Conservation (phyloP, 2,113 vertebrate species). For the Calypte anna region DNA sequence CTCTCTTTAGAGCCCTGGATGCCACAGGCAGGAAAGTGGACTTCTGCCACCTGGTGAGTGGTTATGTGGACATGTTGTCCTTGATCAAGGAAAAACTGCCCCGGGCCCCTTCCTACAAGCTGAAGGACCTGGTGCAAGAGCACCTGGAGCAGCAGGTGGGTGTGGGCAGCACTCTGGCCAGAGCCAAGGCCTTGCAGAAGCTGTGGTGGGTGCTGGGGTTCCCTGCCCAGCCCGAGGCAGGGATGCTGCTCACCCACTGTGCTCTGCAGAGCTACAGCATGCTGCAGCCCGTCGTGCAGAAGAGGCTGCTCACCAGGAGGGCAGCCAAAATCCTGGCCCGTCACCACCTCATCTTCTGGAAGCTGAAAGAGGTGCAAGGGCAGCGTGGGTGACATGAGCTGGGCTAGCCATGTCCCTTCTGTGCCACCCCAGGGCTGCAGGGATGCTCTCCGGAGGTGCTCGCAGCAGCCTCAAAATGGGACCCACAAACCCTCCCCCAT, state of each 20-base stretch:
- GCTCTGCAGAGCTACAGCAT: conserved; percentile 53
- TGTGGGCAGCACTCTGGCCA: background rate
- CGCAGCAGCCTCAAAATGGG: background rate
- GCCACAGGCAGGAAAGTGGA: conserved; percentile 14
- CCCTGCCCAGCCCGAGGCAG: accelerated
- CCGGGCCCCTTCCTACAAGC: conserved; percentile 19
- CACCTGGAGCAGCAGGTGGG: conserved; percentile 23
- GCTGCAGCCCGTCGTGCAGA: conserved; percentile 39
- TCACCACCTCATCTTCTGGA: conserved; percentile 18
- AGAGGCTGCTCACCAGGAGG: background rate
- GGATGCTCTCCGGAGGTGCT: background rate
- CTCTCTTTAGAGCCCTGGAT: conserved; percentile 60
- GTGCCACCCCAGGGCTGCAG: accelerated
- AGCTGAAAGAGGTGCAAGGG: background rate
- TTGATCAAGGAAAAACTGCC: conserved; percentile 54
- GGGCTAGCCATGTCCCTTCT: background rate
- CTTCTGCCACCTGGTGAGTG: conserved; percentile 8
- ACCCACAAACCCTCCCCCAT: background rate
- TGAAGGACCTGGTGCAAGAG: conserved; percentile 32
- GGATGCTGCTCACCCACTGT: background rate
- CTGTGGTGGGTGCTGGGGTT: conserved; percentile 54
- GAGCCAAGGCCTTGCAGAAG: conserved; percentile 25
- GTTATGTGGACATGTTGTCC: conserved; percentile 57
- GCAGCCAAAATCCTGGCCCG: conserved; percentile 47
- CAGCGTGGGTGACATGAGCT: accelerated